Base-by-base conservation (phyloP, 2,797 vertebrate genomes). In the Chromobotia macracanthus region DNA sequence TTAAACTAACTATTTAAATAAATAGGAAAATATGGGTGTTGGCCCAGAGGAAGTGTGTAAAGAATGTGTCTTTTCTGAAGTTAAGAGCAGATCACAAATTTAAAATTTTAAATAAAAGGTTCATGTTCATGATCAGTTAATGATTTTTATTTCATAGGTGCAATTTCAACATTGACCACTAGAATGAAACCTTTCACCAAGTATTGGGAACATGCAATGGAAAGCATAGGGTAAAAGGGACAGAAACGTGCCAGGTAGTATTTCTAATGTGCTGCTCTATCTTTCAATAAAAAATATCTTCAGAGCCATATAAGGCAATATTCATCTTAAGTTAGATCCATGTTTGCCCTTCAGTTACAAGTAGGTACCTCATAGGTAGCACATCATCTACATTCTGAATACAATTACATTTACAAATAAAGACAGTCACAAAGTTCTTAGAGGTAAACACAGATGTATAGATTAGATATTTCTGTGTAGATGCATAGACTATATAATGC, bases 181-280 rank as follows among this genome's bases (percentile, higher is more conserved):
- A 79, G 77, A 73, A 35, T 65, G 70, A 66, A 73, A 46, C 61
- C 51, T 79, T 79, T 73, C 70, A 58, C 60, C 51, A 73, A 71
- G 51, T 79, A 79, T 61, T 7, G 3, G n/a, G n/a, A 41, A n/a
- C 13, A 61, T 48, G 18, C 1, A 38, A 28, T 44, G 23, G 15
- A 3, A 46, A n/a, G 44, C 35, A 11, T 4, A 48, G 21, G n/a
- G 41, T 5, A 58, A 58, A 10, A 58, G 21, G 3, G 21, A 1
- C 41, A 44, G 41, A 44, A 44, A 10, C 5, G 41, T 10, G 41
- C 41, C 41, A 44, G 41, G 41, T 44, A 44, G 41, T 44, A 44
- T 44, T 44, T 44, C 41, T 38, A 15, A 3, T 51, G 48, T 15
- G 48, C 4, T 50, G 6, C 5, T 51, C 4, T 18, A 18, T 51